Evolutionary conservation across 2,888 invertebrate genomes (phyloP).

Genomic region (Erebia epiphron): DNA sequence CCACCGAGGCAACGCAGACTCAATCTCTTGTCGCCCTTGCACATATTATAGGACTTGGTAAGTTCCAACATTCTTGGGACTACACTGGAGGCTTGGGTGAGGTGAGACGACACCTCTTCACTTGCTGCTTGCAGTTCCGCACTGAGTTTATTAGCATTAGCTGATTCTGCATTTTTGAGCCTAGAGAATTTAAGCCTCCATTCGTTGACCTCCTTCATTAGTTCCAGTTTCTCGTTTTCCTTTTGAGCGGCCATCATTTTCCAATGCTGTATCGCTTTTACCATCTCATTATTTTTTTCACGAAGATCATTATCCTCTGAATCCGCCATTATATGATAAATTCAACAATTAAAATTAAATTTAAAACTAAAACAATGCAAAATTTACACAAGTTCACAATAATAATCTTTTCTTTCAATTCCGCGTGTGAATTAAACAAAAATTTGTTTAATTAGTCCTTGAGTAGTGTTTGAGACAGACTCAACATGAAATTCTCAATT

Average conservation of each 20-base stretch:
- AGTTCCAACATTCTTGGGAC: conserved; percentile 62
- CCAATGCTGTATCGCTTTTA: conserved; percentile 68
- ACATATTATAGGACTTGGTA: conserved; percentile 57
- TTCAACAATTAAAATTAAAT: not conserved
- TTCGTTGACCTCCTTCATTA: conserved; percentile 73
- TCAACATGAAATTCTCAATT: no score
- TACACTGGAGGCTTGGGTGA: conserved; percentile 66
- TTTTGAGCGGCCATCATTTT: conserved; percentile 67
- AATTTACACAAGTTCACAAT: conserved; percentile 4
- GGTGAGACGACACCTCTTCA: conserved; percentile 61
- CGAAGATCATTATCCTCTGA: conserved; percentile 64
- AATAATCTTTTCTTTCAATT: not conserved
- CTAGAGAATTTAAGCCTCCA: conserved; percentile 67
- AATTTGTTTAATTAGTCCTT: no score
- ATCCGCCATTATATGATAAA: conserved; percentile 50
- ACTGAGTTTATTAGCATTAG: conserved; percentile 60
- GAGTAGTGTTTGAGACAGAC: no score
- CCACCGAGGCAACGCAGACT: conserved; percentile 59
- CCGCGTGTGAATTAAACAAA: no score
- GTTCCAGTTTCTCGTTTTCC: conserved; percentile 67
- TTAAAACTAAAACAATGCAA: not conserved
- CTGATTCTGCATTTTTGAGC: conserved; percentile 59
- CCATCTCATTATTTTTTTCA: conserved; percentile 70
- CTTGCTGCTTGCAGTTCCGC: conserved; percentile 59
- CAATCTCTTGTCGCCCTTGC: conserved; percentile 56